phyloP scores from a whole-genome alignment of 2,113 vertebrate species.

The Neofelis nebulosa region DNA sequence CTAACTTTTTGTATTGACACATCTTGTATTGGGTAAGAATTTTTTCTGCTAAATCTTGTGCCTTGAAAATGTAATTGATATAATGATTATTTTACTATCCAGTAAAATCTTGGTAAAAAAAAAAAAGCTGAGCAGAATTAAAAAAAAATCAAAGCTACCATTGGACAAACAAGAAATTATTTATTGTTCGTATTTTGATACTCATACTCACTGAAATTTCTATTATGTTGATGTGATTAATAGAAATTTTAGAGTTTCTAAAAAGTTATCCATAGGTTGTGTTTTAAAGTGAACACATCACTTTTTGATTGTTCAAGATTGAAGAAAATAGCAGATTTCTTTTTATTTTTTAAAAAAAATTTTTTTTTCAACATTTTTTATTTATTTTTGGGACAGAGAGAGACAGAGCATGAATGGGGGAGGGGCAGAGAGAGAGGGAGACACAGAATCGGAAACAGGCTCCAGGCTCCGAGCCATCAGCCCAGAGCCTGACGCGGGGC shows the following conservation, averaged over 20 bases:
- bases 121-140: neutral
- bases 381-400: too few species aligned
- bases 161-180: neutral
- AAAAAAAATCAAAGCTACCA: neutral
- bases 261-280: neutral
- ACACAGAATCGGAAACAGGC: too few species aligned
- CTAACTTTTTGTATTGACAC: neutral
- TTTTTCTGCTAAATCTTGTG: neutral
- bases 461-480: too few species aligned
- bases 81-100: neutral
- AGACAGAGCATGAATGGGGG: too few species aligned
- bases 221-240: neutral
- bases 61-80: neutral
- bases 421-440: too few species aligned
- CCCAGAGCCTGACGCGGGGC: too few species aligned
- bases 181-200: neutral
- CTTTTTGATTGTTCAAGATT: neutral
- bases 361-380: too few species aligned
- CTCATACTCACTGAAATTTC: neutral
- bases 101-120: neutral
- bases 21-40: neutral
- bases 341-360: too few species aligned
- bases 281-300: neutral
- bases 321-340: slow-evolving; percentile 29
- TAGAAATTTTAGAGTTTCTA: neutral